Percentiles rank a stretch among this genome's conserved stretches.
Conservation (phyloP, 1,140 invertebrate species). For the Heliconius himera region DNA sequence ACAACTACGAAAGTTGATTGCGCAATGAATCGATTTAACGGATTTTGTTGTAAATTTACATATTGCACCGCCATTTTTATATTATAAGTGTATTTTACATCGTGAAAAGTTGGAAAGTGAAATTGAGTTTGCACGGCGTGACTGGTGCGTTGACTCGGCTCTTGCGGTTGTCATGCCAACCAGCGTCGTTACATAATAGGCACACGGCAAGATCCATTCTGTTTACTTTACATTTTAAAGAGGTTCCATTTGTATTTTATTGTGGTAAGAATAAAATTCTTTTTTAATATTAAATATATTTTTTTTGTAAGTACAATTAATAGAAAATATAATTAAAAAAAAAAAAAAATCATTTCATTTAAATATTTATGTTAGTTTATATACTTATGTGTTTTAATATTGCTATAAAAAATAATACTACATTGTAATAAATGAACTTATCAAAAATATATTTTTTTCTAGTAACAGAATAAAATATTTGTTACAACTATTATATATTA, state of each 20-base stretch:
- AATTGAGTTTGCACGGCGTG: slow-evolving; percentile 46
- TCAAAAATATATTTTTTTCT: slow-evolving; percentile 3
- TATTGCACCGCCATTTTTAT: slow-evolving; percentile 37
- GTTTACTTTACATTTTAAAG: not conserved
- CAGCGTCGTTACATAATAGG: slow-evolving; percentile 8
- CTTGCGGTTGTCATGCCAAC: slow-evolving; percentile 50
- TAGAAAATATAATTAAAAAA: no score
- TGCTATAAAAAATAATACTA: no score
- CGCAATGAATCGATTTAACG: slow-evolving; percentile 37
- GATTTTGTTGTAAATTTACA: slow-evolving; percentile 22
- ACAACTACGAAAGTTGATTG: slow-evolving; percentile 38
- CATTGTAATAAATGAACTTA: not conserved
- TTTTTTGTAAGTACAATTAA: not conserved
- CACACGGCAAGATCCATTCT: slow-evolving; percentile 22
- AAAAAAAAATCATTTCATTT: no score
- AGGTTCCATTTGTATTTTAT: not conserved
- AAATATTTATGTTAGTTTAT: no score
- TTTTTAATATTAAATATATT: not conserved
- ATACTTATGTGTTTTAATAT: no score
- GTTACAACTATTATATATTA: slow-evolving; percentile 36
- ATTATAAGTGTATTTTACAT: slow-evolving; percentile 25
- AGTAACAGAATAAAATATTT: slow-evolving; percentile 30
- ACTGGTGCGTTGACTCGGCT: slow-evolving; percentile 51
- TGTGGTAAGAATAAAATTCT: not conserved
- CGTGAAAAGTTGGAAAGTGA: slow-evolving; percentile 52